Conservation (phyloP, 2,113 vertebrate genomes). For the Anoplopoma fimbria region DNA sequence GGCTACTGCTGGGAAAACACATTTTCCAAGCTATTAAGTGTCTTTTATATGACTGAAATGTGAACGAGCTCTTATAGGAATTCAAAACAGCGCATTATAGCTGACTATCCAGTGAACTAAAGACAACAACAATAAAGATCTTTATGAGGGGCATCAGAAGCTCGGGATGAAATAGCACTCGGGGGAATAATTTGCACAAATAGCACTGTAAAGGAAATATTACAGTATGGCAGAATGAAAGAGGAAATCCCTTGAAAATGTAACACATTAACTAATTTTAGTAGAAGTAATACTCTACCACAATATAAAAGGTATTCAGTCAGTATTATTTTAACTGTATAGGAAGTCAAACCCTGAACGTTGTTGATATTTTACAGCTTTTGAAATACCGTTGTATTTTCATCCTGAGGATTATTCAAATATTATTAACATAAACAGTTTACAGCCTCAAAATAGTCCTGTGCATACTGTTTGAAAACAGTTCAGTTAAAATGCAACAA, state of each 20-base stretch:
- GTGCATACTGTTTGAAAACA: constrained; percentile 17
- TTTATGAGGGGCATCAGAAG: constrained; percentile 56
- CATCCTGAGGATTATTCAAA: background rate
- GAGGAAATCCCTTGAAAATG: constrained; percentile 39
- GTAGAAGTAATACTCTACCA: constrained; percentile 26
- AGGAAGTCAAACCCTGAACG: background rate
- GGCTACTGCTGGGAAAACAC: constrained; percentile 70
- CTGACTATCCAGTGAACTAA: constrained; percentile 49
- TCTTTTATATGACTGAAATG: constrained; percentile 69
- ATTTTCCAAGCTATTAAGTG: constrained; percentile 75
- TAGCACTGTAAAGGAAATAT: constrained; percentile 53
- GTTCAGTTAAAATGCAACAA: background rate
- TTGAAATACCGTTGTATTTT: background rate
- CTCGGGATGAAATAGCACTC: constrained; percentile 45
- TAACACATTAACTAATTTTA: constrained; percentile 29
- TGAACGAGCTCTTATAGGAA: constrained; percentile 61
- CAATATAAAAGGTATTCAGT: constrained; percentile 19
- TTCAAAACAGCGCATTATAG: constrained; percentile 61
- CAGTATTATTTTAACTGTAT: constrained; percentile 13
- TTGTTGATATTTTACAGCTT: background rate
- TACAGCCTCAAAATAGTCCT: background rate
- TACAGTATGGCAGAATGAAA: constrained; percentile 17
- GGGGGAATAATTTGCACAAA: constrained; percentile 59
- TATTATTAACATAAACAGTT: background rate
- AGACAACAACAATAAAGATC: constrained; percentile 62